phyloP scores from a whole-genome alignment of 2,113 vertebrate species.

The Hemibagrus wyckioides region DNA sequence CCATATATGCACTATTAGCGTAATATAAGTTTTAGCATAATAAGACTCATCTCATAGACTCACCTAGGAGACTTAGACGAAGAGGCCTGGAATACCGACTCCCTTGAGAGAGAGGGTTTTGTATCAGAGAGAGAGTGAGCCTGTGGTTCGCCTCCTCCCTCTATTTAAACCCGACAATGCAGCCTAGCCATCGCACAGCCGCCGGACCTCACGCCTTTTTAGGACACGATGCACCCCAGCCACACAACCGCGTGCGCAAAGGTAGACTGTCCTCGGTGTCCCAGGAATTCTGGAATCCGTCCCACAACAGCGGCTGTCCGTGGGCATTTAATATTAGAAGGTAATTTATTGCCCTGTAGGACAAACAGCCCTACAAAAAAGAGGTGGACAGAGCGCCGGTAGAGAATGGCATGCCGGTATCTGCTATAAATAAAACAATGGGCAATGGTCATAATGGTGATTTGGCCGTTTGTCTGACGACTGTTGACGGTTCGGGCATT shows the following conservation, averaged over 20 bases:
- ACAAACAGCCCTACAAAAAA: conserved; percentile 42
- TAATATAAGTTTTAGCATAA: conserved; percentile 34
- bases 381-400: conserved; percentile 18
- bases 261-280: conserved; percentile 45
- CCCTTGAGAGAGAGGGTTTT: conserved; percentile 50
- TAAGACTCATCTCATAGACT: conserved; percentile 44
- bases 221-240: conserved; percentile 51
- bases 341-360: conserved; percentile 47
- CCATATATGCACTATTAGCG: neutral
- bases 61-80: conserved; percentile 54
- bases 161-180: conserved; percentile 50
- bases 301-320: conserved; percentile 38
- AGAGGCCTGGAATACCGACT: conserved; percentile 48
- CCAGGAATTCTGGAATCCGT: conserved; percentile 34
- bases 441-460: conserved; percentile 55
- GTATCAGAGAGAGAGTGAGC: conserved; percentile 47
- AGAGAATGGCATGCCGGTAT: conserved; percentile 54
- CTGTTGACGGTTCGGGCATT: conserved; percentile 34
- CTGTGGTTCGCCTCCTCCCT: conserved; percentile 43
- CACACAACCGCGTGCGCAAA: conserved; percentile 29
- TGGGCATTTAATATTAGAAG: conserved; percentile 49
- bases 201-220: conserved; percentile 55
- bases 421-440: conserved; percentile 54
- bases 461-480: conserved; percentile 48
- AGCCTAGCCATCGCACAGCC: conserved; percentile 9